Conservation (phyloP, 2,797 vertebrate genomes). For the Danio aesculapii region DNA sequence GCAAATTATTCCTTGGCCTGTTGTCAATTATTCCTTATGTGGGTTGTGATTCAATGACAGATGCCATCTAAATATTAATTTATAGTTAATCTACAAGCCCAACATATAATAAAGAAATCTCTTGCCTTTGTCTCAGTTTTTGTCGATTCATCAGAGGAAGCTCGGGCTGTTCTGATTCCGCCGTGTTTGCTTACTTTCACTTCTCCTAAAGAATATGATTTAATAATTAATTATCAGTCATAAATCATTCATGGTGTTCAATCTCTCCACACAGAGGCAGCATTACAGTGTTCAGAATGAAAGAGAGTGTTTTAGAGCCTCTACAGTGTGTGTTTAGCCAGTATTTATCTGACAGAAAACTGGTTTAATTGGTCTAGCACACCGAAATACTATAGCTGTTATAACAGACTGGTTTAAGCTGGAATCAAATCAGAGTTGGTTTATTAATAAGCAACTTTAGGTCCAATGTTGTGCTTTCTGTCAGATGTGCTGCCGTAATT, state of each 20-base stretch:
- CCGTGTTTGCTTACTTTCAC: conserved; percentile 1
- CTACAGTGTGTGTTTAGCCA: neutral
- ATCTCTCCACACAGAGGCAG: neutral
- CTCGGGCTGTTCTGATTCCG: neutral
- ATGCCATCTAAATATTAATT: neutral
- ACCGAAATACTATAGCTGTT: neutral
- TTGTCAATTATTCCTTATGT: too few species aligned
- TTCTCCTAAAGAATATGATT: conserved; percentile 33
- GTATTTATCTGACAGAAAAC: neutral
- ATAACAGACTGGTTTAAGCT: neutral
- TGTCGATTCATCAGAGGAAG: conserved; percentile 8
- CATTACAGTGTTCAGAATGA: neutral
- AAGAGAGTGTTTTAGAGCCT: neutral
- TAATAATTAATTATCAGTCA: conserved; percentile 36
- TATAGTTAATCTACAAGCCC: neutral
- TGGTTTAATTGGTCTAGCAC: conserved; percentile 4
- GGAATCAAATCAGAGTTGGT: neutral
- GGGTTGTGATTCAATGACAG: neutral
- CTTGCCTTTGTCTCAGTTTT: neutral
- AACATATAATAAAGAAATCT: neutral
- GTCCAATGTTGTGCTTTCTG: neutral
- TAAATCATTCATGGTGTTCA: conserved; percentile 10
- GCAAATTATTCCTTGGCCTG: too few species aligned
- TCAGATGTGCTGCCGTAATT: conserved; percentile 17
- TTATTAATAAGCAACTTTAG: conserved; percentile 8